These are phyloP conservation scores for Parapristionchus giblindavisi DNA, from an alignment of 2,888 invertebrate genomes.

Conservation along the genomic window DNA sequence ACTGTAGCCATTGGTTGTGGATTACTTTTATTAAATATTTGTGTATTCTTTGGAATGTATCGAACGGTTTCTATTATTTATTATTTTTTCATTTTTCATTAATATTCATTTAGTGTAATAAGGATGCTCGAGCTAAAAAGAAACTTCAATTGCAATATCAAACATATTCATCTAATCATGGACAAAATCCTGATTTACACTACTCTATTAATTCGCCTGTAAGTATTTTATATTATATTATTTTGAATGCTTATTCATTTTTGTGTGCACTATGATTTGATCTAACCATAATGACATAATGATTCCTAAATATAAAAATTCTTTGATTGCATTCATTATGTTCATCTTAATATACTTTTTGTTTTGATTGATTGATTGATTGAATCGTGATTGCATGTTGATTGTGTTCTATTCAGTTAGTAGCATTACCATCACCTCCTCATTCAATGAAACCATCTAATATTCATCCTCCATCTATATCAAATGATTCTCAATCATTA, in stretches of 20 bases:
- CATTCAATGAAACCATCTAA: conserved; percentile 21
- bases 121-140: conserved; percentile 58
- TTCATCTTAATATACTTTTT: neutral
- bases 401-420: neutral
- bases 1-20: conserved; percentile 63
- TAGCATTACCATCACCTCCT: neutral
- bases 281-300: neutral
- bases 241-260: neutral
- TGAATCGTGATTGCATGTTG: neutral
- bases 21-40: conserved; percentile 65
- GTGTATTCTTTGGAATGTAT: conserved; percentile 61
- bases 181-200: conserved; percentile 53
- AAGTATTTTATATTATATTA: conserved; percentile 38
- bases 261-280: neutral
- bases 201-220: conserved; percentile 64
- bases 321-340: no score
- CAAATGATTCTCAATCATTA: conserved; percentile 18
- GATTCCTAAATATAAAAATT: neutral
- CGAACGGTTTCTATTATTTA: conserved; percentile 48
- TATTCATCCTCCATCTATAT: conserved; percentile 14
- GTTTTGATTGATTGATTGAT: neutral
- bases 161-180: conserved; percentile 59
- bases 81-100: neutral
- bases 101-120: conserved; percentile 55
- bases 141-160: conserved; percentile 64